Conservation (phyloP, 2,797 vertebrate species). For the Apodemus agrarius region DNA sequence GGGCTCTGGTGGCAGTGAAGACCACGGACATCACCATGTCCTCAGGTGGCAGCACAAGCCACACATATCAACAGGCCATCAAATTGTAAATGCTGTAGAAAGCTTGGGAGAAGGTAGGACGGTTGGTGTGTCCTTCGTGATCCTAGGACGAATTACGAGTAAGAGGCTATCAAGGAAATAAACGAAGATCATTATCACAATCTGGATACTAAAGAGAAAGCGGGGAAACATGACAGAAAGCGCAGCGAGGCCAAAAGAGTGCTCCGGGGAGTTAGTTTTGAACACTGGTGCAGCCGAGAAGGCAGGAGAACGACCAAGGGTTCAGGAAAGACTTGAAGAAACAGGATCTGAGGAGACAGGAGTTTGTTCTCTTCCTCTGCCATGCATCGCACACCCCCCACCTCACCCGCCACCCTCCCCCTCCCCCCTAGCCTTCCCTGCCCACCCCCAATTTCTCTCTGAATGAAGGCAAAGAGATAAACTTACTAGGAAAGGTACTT, state of each 20-base stretch:
- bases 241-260: not conserved
- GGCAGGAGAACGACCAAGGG: not conserved
- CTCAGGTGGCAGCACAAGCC: not conserved
- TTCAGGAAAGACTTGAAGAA: conserved; percentile 31
- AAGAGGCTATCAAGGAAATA: conserved; percentile 15
- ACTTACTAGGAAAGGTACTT: not conserved
- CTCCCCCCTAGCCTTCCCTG: no score
- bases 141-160: not conserved
- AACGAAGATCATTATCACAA: not conserved
- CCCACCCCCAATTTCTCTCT: not conserved
- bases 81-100: not conserved
- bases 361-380: not conserved
- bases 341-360: not conserved
- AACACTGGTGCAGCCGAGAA: conserved; percentile 7
- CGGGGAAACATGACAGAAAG: not conserved
- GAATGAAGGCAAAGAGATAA: not conserved
- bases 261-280: conserved; percentile 19
- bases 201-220: not conserved
- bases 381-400: fast-evolving
- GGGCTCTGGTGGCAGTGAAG: not conserved
- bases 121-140: not conserved
- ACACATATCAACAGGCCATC: not conserved
- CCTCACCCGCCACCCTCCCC: fast-evolving
- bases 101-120: conserved; percentile 4
- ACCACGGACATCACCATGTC: not conserved